These are phyloP conservation scores for Bombus pyrosoma DNA, from an alignment of 1,140 invertebrate genomes.

Conservation along the genomic window DNA sequence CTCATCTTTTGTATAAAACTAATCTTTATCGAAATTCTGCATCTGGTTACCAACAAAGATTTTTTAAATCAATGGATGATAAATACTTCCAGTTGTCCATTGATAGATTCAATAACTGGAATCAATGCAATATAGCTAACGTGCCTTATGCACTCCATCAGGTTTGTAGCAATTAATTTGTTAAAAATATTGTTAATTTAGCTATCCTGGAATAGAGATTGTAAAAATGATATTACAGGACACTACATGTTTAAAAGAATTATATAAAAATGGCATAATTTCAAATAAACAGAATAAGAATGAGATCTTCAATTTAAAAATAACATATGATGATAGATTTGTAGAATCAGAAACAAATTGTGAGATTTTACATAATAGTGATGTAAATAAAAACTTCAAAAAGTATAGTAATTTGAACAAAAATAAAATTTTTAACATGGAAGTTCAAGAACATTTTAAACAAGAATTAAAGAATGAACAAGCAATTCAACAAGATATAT, in stretches of 20 bases:
- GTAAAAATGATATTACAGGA: slow-evolving; percentile 10
- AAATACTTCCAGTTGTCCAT: slow-evolving; percentile 54
- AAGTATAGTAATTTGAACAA: slow-evolving; percentile 17
- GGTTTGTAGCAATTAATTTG: slow-evolving; percentile 40
- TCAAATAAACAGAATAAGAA: slow-evolving; percentile 20
- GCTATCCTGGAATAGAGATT: not conserved
- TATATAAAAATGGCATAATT: not conserved
- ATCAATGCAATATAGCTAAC: slow-evolving; percentile 30
- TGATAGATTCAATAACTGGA: slow-evolving; percentile 39
- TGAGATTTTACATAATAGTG: not conserved
- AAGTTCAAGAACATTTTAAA: not conserved
- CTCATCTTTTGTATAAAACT: slow-evolving; percentile 30
- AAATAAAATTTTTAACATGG: slow-evolving; percentile 29
- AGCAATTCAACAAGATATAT: slow-evolving; percentile 67
- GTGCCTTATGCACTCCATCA: slow-evolving; percentile 41
- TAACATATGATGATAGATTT: not conserved
- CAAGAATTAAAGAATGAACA: slow-evolving; percentile 49
- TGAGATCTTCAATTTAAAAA: slow-evolving; percentile 7
- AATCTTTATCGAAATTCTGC: slow-evolving; percentile 19
- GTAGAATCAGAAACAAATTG: slow-evolving; percentile 19
- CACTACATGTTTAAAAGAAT: slow-evolving; percentile 15
- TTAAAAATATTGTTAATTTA: not conserved
- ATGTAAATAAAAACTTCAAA: slow-evolving; percentile 19
- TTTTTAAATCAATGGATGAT: slow-evolving; percentile 46
- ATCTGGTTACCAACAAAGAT: slow-evolving; percentile 12